Evolutionary conservation across 2,113 vertebrate genomes (phyloP).

Genomic region (Microcebus murinus): DNA sequence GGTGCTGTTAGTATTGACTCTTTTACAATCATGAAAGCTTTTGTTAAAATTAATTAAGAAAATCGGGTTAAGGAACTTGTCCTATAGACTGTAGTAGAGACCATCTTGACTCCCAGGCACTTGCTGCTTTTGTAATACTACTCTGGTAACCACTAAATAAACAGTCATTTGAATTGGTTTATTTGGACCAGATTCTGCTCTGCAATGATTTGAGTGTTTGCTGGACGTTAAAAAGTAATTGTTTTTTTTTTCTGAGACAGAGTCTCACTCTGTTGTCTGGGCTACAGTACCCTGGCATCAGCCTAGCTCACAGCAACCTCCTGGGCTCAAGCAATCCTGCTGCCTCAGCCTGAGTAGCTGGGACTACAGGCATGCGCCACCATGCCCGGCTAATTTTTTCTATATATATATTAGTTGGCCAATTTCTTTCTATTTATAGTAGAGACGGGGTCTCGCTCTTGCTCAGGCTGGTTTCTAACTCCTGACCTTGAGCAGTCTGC

Average conservation of each 20-base stretch:
- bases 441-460: too few species aligned
- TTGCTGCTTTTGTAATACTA: neutral
- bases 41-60: neutral
- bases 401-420: too few species aligned
- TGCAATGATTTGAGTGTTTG: neutral
- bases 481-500: too few species aligned
- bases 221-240: conserved; percentile 23
- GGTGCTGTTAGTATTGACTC: neutral
- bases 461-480: too few species aligned
- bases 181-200: neutral
- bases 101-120: neutral
- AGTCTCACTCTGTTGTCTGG: too few species aligned
- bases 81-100: neutral
- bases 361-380: too few species aligned
- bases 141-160: neutral
- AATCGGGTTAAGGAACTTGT: neutral
- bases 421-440: too few species aligned
- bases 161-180: neutral
- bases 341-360: too few species aligned
- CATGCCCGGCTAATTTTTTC: too few species aligned
- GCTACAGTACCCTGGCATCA: too few species aligned
- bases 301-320: too few species aligned
- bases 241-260: neutral
- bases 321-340: too few species aligned
- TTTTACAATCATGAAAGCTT: neutral